Percentiles rank a stretch among this genome's conserved stretches.
phyloP scores from a whole-genome alignment of 2,113 vertebrate species.

The Otolemur garnettii region DNA sequence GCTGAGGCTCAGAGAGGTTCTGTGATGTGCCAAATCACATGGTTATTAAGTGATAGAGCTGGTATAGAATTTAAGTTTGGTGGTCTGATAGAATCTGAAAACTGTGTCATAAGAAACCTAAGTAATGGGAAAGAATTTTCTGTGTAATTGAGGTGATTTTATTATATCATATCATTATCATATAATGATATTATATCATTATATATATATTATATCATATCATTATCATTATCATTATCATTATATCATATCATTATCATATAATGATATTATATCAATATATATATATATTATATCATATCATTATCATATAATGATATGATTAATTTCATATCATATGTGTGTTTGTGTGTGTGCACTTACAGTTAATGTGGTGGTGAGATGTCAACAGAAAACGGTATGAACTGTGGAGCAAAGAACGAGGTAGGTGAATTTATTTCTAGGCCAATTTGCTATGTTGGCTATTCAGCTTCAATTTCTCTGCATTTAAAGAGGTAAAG shows the following conservation, averaged over 20 bases:
- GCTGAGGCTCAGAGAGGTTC: background rate
- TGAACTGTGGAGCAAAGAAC: background rate
- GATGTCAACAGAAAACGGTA: background rate
- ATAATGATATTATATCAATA: too few relatives aligned
- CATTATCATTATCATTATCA: too few relatives aligned
- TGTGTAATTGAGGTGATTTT: background rate
- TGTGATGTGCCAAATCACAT: background rate
- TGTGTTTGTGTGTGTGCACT: background rate
- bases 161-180: too few relatives aligned
- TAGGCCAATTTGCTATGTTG: background rate
- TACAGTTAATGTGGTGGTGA: background rate
- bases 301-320: too few relatives aligned
- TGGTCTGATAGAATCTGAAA: background rate
- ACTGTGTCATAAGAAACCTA: slow-evolving; percentile 18
- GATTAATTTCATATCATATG: slow-evolving; percentile 9
- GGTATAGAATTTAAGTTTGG: slow-evolving; percentile 4
- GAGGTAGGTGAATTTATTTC: background rate
- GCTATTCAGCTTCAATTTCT: slow-evolving; percentile 46
- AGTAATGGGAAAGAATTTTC: slow-evolving; percentile 1
- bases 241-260: too few relatives aligned
- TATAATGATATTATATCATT: too few relatives aligned
- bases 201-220: too few relatives aligned
- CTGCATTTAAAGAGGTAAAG: slow-evolving; percentile 48
- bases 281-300: too few relatives aligned
- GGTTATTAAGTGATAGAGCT: background rate